Evolutionary conservation across 2,888 invertebrate species (phyloP).

Genomic region (Andrena bicolor): DNA sequence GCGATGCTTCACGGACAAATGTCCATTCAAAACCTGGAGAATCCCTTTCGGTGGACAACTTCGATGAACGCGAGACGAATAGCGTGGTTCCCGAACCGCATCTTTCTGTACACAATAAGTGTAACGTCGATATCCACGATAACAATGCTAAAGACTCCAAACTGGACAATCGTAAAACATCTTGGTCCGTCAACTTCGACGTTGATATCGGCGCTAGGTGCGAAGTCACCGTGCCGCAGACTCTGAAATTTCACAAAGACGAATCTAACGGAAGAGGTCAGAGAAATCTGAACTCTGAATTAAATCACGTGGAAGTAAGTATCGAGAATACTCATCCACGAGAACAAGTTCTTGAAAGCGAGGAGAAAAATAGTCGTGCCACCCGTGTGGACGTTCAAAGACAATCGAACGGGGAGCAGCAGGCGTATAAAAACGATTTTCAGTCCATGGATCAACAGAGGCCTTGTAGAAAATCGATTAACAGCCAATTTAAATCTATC

Average conservation of each 20-base stretch:
- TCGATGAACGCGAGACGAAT: neutral
- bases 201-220: neutral
- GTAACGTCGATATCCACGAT: neutral
- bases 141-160: neutral
- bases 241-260: neutral
- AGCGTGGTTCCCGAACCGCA: neutral
- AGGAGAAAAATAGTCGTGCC: slow-evolving; percentile 15
- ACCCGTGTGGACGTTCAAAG: slow-evolving; percentile 21
- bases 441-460: slow-evolving; percentile 11
- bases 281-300: slow-evolving; percentile 9
- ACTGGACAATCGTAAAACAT: neutral
- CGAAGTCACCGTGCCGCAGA: neutral
- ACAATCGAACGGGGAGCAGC: slow-evolving; percentile 9
- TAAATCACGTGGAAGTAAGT: slow-evolving; percentile 20
- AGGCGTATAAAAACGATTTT: neutral
- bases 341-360: slow-evolving; percentile 20
- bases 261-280: slow-evolving; percentile 3
- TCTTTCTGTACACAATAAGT: neutral
- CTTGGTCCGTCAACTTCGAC: neutral
- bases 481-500: slow-evolving; percentile 3
- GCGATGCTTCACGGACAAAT: neutral
- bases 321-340: neutral
- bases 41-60: neutral
- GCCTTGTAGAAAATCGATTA: slow-evolving; percentile 14
- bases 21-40: neutral